A percentile compares a stretch with the other conserved stretches of the same genome.
These are phyloP conservation scores for Neotoxoptera formosana DNA, from an alignment of 1,140 invertebrate genomes.

Conservation along the genomic window DNA sequence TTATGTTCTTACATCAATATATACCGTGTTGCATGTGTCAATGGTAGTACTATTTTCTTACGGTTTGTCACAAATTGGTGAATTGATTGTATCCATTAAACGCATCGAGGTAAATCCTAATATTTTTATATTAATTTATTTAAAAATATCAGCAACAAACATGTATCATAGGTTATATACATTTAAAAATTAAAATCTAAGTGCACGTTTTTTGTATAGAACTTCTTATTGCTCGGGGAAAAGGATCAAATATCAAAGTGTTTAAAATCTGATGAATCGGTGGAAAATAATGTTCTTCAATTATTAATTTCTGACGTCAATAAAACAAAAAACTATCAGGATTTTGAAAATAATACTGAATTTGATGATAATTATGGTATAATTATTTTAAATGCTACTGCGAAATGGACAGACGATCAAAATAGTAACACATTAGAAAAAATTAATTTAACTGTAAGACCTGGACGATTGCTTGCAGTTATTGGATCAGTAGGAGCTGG, in stretches of 20 bases:
- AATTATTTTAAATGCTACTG: constrained; percentile 67
- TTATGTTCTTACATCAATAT: not conserved
- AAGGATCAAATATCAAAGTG: constrained; percentile 58
- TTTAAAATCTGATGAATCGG: not conserved
- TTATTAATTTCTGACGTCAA: not conserved
- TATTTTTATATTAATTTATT: no score
- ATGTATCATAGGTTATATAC: no score
- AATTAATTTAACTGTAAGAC: constrained; percentile 70
- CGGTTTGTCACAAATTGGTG: not conserved
- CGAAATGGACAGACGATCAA: constrained; percentile 69
- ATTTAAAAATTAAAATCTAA: not conserved
- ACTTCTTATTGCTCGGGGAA: constrained; percentile 75
- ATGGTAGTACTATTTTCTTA: not conserved
- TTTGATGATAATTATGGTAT: constrained; percentile 66
- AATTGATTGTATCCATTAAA: not conserved
- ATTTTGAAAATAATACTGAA: constrained; percentile 61
- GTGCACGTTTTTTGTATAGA: constrained; percentile 64
- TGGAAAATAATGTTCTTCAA: not conserved
- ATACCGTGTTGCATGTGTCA: not conserved
- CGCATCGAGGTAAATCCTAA: not conserved
- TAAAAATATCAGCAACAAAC: no score
- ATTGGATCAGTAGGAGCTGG: constrained; percentile 85
- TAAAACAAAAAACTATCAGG: not conserved
- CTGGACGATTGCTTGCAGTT: constrained; percentile 75
- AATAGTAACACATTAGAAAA: constrained; percentile 71